Percentiles rank a stretch among this genome's conserved stretches.
Conservation (phyloP, 2,888 invertebrate species). For the Parnassius smintheus region DNA sequence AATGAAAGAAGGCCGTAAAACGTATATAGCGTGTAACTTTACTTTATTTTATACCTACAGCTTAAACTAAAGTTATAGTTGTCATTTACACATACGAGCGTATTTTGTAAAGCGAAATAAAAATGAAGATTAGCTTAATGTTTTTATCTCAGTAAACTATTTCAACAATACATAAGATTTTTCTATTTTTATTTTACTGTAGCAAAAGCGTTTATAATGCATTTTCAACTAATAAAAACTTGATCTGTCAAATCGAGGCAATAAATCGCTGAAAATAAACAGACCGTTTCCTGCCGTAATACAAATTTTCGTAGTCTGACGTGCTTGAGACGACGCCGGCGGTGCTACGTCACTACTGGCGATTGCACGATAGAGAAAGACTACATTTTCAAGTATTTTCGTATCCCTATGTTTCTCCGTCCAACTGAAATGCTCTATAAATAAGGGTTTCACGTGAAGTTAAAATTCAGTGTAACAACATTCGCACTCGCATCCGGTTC, state of each 20-base stretch:
- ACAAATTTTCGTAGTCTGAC: constrained; percentile 49
- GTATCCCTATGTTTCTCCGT: constrained; percentile 62
- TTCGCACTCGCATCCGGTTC: constrained; percentile 80
- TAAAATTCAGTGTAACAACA: constrained; percentile 77
- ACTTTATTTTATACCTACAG: too few relatives aligned
- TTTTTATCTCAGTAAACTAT: too few relatives aligned
- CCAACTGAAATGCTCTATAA: constrained; percentile 67
- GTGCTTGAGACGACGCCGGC: constrained; percentile 38
- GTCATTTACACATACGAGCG: too few relatives aligned
- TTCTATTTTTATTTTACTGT: neutral
- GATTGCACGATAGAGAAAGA: constrained; percentile 47
- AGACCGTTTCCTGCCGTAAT: constrained; percentile 46
- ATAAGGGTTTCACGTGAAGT: constrained; percentile 70
- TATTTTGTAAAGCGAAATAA: too few relatives aligned
- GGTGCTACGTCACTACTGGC: constrained; percentile 33
- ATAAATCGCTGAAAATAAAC: constrained; percentile 49
- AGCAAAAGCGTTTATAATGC: neutral
- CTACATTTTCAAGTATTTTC: constrained; percentile 75
- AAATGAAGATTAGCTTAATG: too few relatives aligned
- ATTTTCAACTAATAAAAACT: constrained; percentile 17
- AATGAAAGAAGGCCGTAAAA: too few relatives aligned
- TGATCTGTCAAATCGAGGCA: constrained; percentile 33
- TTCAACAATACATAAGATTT: too few relatives aligned
- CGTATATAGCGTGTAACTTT: too few relatives aligned
- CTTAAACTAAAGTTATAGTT: too few relatives aligned